Evolutionary conservation across 2,888 invertebrate genomes (phyloP), one percentile per base, ranked within the genome.

Genomic region (Drosophila neotestacea): DNA sequence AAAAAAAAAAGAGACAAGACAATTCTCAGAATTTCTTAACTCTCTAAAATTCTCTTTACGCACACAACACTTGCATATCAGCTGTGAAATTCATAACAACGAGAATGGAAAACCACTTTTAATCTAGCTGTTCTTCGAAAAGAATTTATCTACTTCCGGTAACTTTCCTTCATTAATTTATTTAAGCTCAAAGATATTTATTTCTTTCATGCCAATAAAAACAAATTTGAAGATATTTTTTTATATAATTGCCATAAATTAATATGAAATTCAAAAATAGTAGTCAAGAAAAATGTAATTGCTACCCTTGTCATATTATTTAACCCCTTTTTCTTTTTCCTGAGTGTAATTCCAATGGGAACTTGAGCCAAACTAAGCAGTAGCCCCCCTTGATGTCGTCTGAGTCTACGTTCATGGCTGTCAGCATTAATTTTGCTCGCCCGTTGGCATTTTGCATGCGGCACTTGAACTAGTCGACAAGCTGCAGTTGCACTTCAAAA

Each of bases 371-470:
- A 11, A 32, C 54, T 42, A 27, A 30, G 27, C 28, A 13, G 6
- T 32, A 5, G 7, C 2, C 44, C 0, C 0, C 28, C 22, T 7
- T 34, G 16, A n/a, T 0, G 7, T 22, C 28, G 13, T 30, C 28
- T 30, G 41, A 13, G 30, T 6, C 59, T 39, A 48, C 42, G 50
- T 41, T 22, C 46, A 46, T 54, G 48, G 9, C 41, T 61, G 48
- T 44, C 51, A 41, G 41, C 6, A 9, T 4, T 51, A 46, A 13
- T 55, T 32, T 47, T 5, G 38, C 41, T 36, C 60, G 51, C 44
- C 67, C 63, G 63, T 39, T 85, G 74, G 74, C 84, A 68, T 71
- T 86, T 81, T 83, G 84, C 86, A 81, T 84, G 69, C 62, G 74
- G 55, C 84, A 78, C 81, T 85, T 73, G 70, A 81, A 55, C 68